Evolutionary conservation across 2,888 invertebrate genomes (phyloP), one percentile per base, ranked within the genome.

Genomic region (Hirtodrosophila cameraria): DNA sequence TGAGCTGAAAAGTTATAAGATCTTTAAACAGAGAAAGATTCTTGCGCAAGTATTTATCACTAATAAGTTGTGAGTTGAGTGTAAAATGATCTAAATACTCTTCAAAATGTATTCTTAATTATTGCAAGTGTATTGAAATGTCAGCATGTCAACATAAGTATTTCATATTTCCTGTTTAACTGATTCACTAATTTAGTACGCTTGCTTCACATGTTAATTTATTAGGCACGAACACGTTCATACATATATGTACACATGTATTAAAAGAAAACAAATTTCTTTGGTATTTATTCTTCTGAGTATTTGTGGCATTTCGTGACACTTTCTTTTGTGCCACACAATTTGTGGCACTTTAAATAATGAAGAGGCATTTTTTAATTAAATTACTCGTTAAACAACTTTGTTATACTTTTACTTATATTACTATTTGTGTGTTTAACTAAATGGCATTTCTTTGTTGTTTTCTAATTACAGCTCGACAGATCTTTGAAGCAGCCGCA

Each of bases 151-250:
- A 7, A 36, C n/a, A 28, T 2, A 1, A 9, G n/a, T n/a, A n/a
- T 41, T 52, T 58, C 36, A 7, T 1, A 9, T 31, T 55, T 62
- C 30, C 65, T 43, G 41, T 48, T 64, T 13, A 30, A 58, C 50
- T 16, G 39, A 41, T 41, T n/a, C 42, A 53, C 50, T 55, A 50
- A 66, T 67, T 83, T 58, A 27, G 39, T 52, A 66, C 61, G 71
- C 52, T 61, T 41, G 59, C 60, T 65, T 60, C 50, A 84, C 81
- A 71, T 81, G 85, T 77, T 86, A 82, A 82, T 82, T 82, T 81
- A 67, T 77, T 63, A 77, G 67, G 18, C 86, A 82, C 80, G 79
- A 30, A 48, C 78, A 65, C 70, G 74, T 80, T 45, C 49, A 36
- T 11, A 23, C 6, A 16, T 27, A 12, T 8, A 25, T 23, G 8